Base-by-base conservation (phyloP, 2,797 vertebrate species). In the Eutrigla gurnardus region DNA sequence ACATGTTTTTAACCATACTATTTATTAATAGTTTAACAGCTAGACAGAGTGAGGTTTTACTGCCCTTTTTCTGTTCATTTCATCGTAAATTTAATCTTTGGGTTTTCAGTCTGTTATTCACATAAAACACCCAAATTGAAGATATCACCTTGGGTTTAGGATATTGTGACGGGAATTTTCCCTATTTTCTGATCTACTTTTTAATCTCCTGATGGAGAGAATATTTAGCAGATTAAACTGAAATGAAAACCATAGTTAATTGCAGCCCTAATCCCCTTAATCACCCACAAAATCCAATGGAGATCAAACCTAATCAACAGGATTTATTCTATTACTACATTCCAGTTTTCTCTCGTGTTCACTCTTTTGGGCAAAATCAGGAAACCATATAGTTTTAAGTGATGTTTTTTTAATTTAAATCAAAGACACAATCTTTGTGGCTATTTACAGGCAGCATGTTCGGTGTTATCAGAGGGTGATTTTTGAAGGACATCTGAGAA, bases 391-490 rank as follows among this genome's bases (percentile, higher is more conserved):
- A 33, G 5, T 42, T 66, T 84, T 80, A 66, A 80, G 52, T 65
- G 61, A 65, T 73, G 73, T 78, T 72, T 74, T 77, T 78, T 1
- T 1, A 25, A 25, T 74, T 70, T 47, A 47, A 74, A 83, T 88
- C 81, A 89, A 88, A 86, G 73, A 72, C 45, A 36, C 12, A 39
- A 75, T 85, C 78, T 77, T 75, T 71, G 63, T 69, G 72, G 47
- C 32, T 76, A 70, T 81, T 86, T 77, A 62, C 39, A 70, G 73
- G 39, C 55, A 33, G 47, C 45, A 4, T 50, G 70, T 77, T 63
- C 71, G 7, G 67, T 39, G 52, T 74, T 73, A 84, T 83, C 64
- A 70, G 49, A 78, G 61, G 35, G 73, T 64, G 71, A 86, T 60
- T 78, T 78, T 54, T 65, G 46, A 84, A 58, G 60, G 79, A 82